A percentile compares a stretch with the other conserved stretches of the same genome.
Evolutionary conservation across 2,797 vertebrate genomes (phyloP).

Genomic region (Scolopax bukidnonensis): DNA sequence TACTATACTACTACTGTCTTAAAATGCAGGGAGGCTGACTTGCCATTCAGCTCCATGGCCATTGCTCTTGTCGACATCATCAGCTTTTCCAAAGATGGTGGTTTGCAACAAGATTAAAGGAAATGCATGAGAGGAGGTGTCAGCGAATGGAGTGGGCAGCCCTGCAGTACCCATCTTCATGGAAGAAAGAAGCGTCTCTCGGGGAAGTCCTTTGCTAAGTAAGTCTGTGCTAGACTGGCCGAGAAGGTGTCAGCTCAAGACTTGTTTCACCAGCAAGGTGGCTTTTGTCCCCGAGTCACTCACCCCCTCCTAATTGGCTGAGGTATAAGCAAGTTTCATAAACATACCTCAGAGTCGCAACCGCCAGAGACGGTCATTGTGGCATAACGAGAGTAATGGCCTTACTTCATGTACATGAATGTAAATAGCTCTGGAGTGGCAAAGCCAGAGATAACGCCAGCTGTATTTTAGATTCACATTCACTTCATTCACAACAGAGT

Average conservation of each 20-base stretch:
- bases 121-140: neutral
- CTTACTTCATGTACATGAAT: neutral
- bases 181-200: neutral
- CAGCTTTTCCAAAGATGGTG: neutral
- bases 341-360: conserved; percentile 1
- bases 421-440: neutral
- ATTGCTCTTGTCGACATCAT: neutral
- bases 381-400: neutral
- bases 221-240: neutral
- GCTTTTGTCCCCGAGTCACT: neutral
- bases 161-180: neutral
- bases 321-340: neutral
- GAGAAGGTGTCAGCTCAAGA: neutral
- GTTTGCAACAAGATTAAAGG: neutral
- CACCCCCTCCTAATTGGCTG: neutral
- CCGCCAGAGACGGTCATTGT: neutral
- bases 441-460: neutral
- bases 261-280: neutral
- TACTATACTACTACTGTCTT: neutral
- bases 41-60: neutral
- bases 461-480: neutral
- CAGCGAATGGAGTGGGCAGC: rapidly evolving
- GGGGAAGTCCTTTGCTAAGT: neutral
- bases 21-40: neutral
- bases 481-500: neutral